A percentile compares a stretch with the other conserved stretches of the same genome.
These are phyloP conservation scores for Lepidocyrtinus sp. DNA, from an alignment of 2,888 invertebrate species.

Conservation along the genomic window DNA sequence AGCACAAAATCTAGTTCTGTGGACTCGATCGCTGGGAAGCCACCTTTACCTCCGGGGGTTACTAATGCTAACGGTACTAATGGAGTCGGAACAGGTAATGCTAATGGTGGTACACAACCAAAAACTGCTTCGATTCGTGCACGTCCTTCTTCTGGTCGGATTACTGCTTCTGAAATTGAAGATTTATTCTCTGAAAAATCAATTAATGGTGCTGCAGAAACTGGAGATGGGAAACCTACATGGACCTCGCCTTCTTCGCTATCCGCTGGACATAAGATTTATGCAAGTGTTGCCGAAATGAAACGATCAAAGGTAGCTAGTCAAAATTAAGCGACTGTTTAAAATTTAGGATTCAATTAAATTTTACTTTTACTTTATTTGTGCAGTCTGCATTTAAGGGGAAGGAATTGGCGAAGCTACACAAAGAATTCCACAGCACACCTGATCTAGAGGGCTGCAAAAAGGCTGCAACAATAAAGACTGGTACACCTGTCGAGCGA, in stretches of 20 bases:
- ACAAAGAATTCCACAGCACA: conserved; percentile 91
- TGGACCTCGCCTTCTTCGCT: conserved; percentile 65
- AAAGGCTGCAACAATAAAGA: conserved; percentile 40
- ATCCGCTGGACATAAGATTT: conserved; percentile 77
- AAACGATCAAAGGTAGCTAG: conserved; percentile 84
- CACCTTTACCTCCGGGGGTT: conserved; percentile 68
- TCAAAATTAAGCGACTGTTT: neutral
- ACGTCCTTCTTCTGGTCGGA: conserved; percentile 88
- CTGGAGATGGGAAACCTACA: conserved; percentile 45
- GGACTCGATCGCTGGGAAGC: conserved; percentile 69
- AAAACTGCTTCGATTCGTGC: conserved; percentile 93
- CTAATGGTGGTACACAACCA: conserved; percentile 73
- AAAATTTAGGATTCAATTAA: neutral
- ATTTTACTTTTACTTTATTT: conserved; percentile 21
- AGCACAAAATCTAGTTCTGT: conserved; percentile 69
- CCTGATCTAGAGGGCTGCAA: conserved; percentile 78
- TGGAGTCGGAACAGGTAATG: conserved; percentile 60
- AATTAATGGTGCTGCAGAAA: conserved; percentile 72
- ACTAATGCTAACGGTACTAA: conserved; percentile 62
- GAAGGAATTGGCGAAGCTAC: conserved; percentile 74
- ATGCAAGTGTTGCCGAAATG: conserved; percentile 96
- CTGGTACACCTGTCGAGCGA: conserved; percentile 45
- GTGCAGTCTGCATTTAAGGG: conserved; percentile 65
- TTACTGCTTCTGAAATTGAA: conserved; percentile 92
- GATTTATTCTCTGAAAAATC: conserved; percentile 93